Percentiles rank a stretch among this genome's conserved stretches.
Evolutionary conservation across 2,888 invertebrate genomes (phyloP).

Genomic region (Peribatodes rhomboidaria): DNA sequence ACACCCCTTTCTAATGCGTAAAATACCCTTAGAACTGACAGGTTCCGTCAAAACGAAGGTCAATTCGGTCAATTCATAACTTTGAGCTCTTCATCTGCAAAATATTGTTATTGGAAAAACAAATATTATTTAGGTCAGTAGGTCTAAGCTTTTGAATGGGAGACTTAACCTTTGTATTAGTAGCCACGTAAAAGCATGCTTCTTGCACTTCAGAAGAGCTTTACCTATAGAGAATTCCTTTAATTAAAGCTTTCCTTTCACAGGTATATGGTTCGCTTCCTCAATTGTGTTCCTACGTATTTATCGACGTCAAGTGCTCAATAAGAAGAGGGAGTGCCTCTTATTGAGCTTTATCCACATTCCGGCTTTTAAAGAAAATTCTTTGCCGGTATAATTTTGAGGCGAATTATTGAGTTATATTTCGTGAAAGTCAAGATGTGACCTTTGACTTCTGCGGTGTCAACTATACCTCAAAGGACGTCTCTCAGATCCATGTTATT

Average conservation of each 20-base stretch:
- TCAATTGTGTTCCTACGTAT: slow-evolving; percentile 31
- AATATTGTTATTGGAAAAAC: slow-evolving; percentile 1
- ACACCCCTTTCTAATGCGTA: slow-evolving; percentile 5
- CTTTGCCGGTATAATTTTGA: slow-evolving; percentile 39
- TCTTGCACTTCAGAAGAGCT: background rate
- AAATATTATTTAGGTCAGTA: background rate
- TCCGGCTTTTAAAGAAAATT: slow-evolving; percentile 29
- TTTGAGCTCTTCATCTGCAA: background rate
- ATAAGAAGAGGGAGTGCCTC: slow-evolving; percentile 28
- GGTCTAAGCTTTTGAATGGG: too few relatives aligned
- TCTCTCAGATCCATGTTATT: slow-evolving; percentile 59
- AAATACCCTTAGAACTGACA: background rate
- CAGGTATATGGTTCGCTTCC: slow-evolving; percentile 10
- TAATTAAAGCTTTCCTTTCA: slow-evolving; percentile 21
- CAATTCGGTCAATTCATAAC: background rate
- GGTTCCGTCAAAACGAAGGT: slow-evolving; percentile 3
- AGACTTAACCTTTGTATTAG: background rate
- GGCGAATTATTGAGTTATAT: slow-evolving; percentile 56
- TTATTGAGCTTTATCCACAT: slow-evolving; percentile 30
- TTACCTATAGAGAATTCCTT: slow-evolving; percentile 4
- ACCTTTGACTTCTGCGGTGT: slow-evolving; percentile 53
- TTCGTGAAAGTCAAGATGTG: slow-evolving; percentile 48
- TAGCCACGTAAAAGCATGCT: background rate
- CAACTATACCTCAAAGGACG: slow-evolving; percentile 56
- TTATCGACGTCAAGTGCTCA: slow-evolving; percentile 35